Conservation (phyloP, 2,113 vertebrate species). For the Atrichornis clamosus region DNA sequence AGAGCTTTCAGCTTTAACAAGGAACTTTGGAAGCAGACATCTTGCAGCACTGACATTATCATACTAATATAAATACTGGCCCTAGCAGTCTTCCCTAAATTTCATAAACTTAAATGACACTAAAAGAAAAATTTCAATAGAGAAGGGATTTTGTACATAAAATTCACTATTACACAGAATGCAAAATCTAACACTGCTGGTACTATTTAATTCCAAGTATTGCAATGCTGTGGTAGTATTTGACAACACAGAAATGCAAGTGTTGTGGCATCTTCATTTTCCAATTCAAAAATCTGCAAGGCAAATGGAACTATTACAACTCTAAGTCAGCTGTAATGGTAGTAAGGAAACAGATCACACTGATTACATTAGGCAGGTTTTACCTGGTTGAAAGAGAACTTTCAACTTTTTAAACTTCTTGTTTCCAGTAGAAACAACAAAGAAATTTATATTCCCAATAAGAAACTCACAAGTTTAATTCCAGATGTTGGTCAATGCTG, state of each 20-base stretch:
- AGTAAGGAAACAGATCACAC: background rate
- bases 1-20: background rate
- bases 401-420: background rate
- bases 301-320: background rate
- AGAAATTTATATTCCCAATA: background rate
- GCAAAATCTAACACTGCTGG: background rate
- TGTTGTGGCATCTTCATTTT: background rate
- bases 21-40: background rate
- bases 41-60: background rate
- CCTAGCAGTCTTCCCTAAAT: background rate
- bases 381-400: background rate
- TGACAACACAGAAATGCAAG: background rate
- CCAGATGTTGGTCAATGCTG: background rate
- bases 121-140: background rate
- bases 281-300: background rate
- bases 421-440: background rate
- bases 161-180: background rate
- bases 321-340: background rate
- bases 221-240: background rate
- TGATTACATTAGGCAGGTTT: background rate
- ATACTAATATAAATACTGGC: background rate
- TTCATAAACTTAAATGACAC: background rate
- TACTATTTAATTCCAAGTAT: background rate
- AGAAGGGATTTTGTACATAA: background rate
- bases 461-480: background rate